phyloP scores from a whole-genome alignment of 1,140 invertebrate genomes.

The Rhyacophila brunnea region DNA sequence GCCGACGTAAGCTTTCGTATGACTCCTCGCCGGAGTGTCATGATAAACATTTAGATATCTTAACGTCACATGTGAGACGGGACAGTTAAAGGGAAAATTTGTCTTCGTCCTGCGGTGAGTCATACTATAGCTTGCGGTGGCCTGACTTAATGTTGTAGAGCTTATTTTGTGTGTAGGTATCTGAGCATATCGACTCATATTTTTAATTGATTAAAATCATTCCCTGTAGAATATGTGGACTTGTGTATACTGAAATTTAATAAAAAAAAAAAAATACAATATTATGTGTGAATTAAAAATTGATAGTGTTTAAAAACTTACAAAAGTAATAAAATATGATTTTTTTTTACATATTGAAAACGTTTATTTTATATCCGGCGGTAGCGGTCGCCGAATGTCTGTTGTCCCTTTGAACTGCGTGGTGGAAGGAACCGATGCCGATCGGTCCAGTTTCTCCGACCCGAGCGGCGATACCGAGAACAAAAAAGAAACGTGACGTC shows the following conservation, averaged over 20 bases:
- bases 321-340: slow-evolving; percentile 26
- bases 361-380: slow-evolving; percentile 19
- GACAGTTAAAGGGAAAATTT: no score
- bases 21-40: no score
- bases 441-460: no score
- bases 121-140: no score
- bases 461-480: no score
- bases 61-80: no score
- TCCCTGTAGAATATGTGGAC: slow-evolving; percentile 33
- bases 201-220: slow-evolving; percentile 31
- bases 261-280: slow-evolving; percentile 25
- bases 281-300: slow-evolving; percentile 29
- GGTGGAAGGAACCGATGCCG: no score
- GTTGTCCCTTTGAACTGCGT: slow-evolving; percentile 10
- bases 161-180: slow-evolving; percentile 27
- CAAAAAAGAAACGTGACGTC: no score
- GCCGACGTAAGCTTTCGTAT: no score
- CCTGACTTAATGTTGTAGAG: not conserved
- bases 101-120: no score
- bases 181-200: slow-evolving; percentile 31
- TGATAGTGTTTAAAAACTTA: slow-evolving; percentile 33
- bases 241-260: slow-evolving; percentile 34
- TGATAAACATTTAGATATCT: no score
- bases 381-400: not conserved
- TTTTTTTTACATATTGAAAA: slow-evolving; percentile 34